phyloP scores from a whole-genome alignment of 2,113 vertebrate genomes.

The Cathartes aura region DNA sequence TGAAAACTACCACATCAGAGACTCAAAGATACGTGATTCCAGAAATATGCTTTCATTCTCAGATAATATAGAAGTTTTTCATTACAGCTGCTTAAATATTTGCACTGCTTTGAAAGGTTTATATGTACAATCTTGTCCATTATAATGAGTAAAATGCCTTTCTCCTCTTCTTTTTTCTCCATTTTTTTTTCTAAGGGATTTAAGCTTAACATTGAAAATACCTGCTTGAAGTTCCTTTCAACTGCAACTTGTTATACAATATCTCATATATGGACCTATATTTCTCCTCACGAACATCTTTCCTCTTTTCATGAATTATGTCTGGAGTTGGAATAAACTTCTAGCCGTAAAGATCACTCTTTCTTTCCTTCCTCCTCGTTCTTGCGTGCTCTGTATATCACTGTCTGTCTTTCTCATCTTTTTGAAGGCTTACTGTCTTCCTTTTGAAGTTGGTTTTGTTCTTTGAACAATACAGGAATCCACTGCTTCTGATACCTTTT shows the following conservation, averaged over 20 bases:
- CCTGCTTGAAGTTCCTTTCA: background rate
- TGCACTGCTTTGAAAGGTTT: background rate
- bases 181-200: background rate
- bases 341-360: background rate
- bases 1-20: background rate
- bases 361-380: background rate
- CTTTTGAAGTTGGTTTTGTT: background rate
- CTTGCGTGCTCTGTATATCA: background rate
- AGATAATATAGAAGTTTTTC: background rate
- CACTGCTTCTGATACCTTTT: background rate
- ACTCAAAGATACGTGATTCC: background rate
- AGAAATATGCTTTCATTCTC: background rate
- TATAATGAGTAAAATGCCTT: background rate
- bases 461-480: background rate
- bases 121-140: background rate
- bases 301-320: background rate
- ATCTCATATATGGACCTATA: background rate
- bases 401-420: background rate
- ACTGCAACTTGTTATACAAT: background rate
- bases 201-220: background rate
- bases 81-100: background rate
- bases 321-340: background rate
- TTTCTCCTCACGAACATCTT: background rate
- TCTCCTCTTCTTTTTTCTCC: background rate
- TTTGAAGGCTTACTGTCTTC: background rate